These are phyloP conservation scores for Leptinotarsa undecemlineata DNA, from an alignment of 1,140 invertebrate genomes.

Conservation along the genomic window DNA sequence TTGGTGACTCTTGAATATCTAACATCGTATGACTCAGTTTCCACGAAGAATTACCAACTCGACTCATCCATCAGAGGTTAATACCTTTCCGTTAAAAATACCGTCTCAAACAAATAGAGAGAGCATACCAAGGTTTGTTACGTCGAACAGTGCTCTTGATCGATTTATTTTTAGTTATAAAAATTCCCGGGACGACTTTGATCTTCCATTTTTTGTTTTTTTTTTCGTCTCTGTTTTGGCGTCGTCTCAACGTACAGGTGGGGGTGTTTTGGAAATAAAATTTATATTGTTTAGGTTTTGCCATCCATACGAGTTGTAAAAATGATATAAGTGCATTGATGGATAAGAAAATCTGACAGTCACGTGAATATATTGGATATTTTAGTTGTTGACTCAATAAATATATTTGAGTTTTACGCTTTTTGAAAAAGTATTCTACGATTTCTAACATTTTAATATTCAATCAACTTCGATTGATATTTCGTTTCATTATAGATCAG, in stretches of 20 bases:
- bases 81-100: constrained; percentile 6
- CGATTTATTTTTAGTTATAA: constrained; percentile 9
- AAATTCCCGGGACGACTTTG: constrained; percentile 4
- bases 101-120: neutral
- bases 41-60: neutral
- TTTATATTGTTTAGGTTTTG: neutral
- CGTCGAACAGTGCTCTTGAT: neutral
- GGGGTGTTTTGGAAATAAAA: neutral
- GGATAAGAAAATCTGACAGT: too few relatives aligned
- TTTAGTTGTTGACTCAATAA: too few relatives aligned
- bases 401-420: too few relatives aligned
- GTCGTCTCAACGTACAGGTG: neutral
- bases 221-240: neutral
- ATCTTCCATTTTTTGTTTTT: constrained; percentile 4
- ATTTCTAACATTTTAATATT: too few relatives aligned
- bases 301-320: neutral
- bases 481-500: too few relatives aligned
- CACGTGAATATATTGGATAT: too few relatives aligned
- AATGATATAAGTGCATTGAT: too few relatives aligned
- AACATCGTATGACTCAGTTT: too few relatives aligned
- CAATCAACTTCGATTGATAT: too few relatives aligned
- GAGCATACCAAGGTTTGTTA: constrained; percentile 5
- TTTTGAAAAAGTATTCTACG: too few relatives aligned
- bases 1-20: too few relatives aligned
- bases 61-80: neutral